Base-by-base conservation (phyloP, 2,113 vertebrate genomes). In the Microcebus griseorufus region DNA sequence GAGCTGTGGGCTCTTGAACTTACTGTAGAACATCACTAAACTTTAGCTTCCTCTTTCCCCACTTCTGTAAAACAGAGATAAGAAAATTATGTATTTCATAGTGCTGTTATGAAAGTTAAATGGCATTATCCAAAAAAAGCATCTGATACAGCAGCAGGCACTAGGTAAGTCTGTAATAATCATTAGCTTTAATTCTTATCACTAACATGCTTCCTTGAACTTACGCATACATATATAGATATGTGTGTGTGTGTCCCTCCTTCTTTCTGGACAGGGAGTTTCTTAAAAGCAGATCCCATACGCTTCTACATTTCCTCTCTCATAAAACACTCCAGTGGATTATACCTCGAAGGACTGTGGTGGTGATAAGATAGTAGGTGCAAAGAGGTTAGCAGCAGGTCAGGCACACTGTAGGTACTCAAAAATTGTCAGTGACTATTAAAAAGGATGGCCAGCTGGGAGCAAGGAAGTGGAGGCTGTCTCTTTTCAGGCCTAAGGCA, bases 61-160 rank as follows among this genome's bases (percentile, higher is more conserved):
- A 94, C 75, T 76, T 94, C 34, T 79, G 14, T 48, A 90, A 96
- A 90, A 97, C 7, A 14, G 9, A 94, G 83, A 75, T 60, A 88
- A 89, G 60, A 64, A 82, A 94, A 90, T 67, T 3, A 85, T 53
- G 42, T 55, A 39, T 53, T 53, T 72, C 20, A 2, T 9, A 78
- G 51, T 51, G 9, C 22, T 62, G 32, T 55, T 64, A 4, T 25
- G 58, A 67, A 45, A 90, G 27, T 65, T 79, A 80, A 67, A 37
- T 55, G 58, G 94, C 37, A 65, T 39, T 86, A 92, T 76, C 58
- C 39, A 90, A 97, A 78, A 25, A 93, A 78, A 84, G 64, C 34
- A 45, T 51, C 4, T 18, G 48, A 67, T 53, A 82, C 4, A 45
- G 65, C 37, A 39, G 23, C 55, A 75, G 45, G 45, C 27, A n/a